Conservation (phyloP, 2,113 vertebrate species). For the Ophthalmolycus amberensis region DNA sequence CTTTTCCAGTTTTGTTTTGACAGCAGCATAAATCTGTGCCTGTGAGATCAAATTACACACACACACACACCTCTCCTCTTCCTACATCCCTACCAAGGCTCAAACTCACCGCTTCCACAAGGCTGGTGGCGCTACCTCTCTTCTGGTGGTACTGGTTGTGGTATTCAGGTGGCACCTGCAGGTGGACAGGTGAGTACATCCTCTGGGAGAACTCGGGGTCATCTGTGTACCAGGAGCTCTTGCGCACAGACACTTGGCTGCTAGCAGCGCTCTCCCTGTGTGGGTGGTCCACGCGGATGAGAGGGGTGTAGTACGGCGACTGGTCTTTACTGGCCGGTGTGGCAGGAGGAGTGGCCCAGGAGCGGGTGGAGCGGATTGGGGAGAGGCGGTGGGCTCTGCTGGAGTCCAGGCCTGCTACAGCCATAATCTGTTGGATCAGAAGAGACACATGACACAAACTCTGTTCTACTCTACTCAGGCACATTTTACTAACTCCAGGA, state of each 20-base stretch:
- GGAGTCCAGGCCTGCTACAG: conserved; percentile 96
- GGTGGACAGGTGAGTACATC: conserved; percentile 91
- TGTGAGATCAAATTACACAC: not conserved
- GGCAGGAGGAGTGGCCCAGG: conserved; percentile 96
- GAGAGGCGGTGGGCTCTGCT: conserved; percentile 95
- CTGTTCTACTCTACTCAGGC: not conserved
- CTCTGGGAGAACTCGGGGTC: conserved; percentile 91
- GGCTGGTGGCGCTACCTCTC: conserved; percentile 95
- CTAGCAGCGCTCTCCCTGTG: conserved; percentile 88
- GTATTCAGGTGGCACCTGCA: conserved; percentile 93
- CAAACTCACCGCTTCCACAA: conserved; percentile 95
- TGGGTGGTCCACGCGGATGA: conserved; percentile 93
- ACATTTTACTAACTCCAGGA: not conserved
- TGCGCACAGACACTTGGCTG: conserved; percentile 91
- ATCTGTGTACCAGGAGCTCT: conserved; percentile 98
- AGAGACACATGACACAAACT: not conserved
- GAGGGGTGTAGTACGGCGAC: conserved; percentile 91
- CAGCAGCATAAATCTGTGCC: not conserved
- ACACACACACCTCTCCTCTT: not conserved
- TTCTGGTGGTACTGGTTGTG: conserved; percentile 95
- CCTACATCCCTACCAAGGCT: not conserved
- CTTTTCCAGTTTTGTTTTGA: conserved; percentile 6
- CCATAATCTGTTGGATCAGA: conserved; percentile 90
- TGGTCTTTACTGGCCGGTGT: conserved; percentile 91
- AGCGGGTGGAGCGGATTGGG: conserved; percentile 93